phyloP scores from a whole-genome alignment of 2,113 vertebrate species.

The Eleginops maclovinus region DNA sequence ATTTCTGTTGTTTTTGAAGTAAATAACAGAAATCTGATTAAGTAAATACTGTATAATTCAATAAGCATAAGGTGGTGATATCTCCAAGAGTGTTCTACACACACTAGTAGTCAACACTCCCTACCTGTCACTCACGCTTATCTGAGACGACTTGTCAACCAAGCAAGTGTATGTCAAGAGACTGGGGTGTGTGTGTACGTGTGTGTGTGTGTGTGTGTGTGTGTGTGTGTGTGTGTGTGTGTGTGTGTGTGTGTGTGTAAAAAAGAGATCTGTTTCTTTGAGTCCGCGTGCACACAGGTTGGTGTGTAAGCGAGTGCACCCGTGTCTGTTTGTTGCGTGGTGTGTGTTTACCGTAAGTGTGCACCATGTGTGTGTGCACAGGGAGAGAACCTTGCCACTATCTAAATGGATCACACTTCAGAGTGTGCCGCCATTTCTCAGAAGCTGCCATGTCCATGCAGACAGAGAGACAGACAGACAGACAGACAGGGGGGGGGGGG shows the following conservation, averaged over 20 bases:
- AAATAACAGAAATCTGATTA: conserved; percentile 66
- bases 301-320: conserved; percentile 35
- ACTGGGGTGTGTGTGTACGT: conserved; percentile 27
- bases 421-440: conserved; percentile 80
- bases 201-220: conserved; percentile 18
- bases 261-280: conserved; percentile 53
- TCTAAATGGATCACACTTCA: conserved; percentile 84
- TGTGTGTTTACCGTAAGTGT: conserved; percentile 44
- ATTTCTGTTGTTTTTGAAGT: conserved; percentile 48
- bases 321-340: conserved; percentile 51
- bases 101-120: conserved; percentile 71
- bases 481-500: conserved; percentile 6
- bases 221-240: conserved; percentile 18
- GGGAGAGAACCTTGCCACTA: conserved; percentile 65
- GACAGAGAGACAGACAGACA: conserved; percentile 52
- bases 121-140: conserved; percentile 81
- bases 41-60: conserved; percentile 58
- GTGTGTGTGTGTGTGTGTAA: not conserved
- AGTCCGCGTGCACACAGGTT: conserved; percentile 22
- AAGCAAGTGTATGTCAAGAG: conserved; percentile 75
- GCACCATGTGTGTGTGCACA: conserved; percentile 21
- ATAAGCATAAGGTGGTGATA: conserved; percentile 66
- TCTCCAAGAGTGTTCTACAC: conserved; percentile 58
- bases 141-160: conserved; percentile 82
- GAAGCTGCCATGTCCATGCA: conserved; percentile 67